Evolutionary conservation across 1,140 invertebrate genomes (phyloP).

Genomic region (Subanguina moxae): DNA sequence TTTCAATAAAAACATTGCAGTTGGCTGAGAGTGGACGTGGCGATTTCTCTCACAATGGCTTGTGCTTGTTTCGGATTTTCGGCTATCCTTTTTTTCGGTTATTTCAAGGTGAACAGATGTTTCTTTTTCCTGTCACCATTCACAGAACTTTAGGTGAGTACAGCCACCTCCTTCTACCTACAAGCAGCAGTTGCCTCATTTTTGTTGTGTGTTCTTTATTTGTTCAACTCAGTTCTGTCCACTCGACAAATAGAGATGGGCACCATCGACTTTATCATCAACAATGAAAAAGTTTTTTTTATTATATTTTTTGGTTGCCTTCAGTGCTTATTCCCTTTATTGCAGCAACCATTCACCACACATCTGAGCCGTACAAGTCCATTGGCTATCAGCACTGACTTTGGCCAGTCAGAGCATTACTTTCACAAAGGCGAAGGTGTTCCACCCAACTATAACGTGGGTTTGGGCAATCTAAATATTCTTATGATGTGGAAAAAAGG

Average conservation of each 20-base stretch:
- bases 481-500: no score
- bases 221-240: slow-evolving; percentile 19
- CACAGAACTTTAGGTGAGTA: slow-evolving; percentile 7
- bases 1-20: neutral
- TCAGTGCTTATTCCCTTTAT: neutral
- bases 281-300: slow-evolving; percentile 8
- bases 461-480: no score
- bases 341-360: neutral
- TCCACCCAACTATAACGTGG: no score
- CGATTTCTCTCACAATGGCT: slow-evolving; percentile 26
- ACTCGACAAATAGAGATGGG: slow-evolving; percentile 21
- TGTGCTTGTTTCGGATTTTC: slow-evolving; percentile 25
- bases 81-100: slow-evolving; percentile 31
- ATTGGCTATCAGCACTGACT: slow-evolving; percentile 1
- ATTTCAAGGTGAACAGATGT: slow-evolving; percentile 25
- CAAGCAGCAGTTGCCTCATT: slow-evolving; percentile 23
- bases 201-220: slow-evolving; percentile 25
- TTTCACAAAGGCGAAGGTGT: no score
- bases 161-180: slow-evolving; percentile 20
- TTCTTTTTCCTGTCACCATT: slow-evolving; percentile 11
- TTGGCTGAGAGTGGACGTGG: slow-evolving; percentile 30
- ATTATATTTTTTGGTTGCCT: neutral
- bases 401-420: neutral
- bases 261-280: slow-evolving; percentile 16
- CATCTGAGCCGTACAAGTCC: neutral